These are phyloP conservation scores for Pogonomyrmex barbatus DNA, from an alignment of 1,140 invertebrate species.

Conservation along the genomic window DNA sequence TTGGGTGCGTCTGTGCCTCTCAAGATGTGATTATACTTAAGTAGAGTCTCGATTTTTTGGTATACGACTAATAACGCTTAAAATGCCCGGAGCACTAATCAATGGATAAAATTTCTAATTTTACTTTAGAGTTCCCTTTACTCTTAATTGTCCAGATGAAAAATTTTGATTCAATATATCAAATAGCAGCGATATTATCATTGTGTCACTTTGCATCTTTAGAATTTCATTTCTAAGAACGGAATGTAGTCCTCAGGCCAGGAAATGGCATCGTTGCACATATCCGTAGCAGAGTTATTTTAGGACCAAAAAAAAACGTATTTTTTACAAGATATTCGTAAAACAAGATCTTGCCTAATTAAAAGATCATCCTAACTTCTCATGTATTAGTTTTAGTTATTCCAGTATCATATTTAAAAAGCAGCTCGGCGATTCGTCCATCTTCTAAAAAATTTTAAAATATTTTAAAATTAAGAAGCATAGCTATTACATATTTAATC, in stretches of 20 bases:
- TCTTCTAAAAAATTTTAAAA: background rate
- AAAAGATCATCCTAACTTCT: conserved; percentile 15
- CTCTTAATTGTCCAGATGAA: conserved; percentile 2
- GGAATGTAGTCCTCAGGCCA: background rate
- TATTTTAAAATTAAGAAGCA: background rate
- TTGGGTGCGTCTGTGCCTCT: conserved; percentile 31
- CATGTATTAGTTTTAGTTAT: conserved; percentile 31
- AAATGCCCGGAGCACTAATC: background rate
- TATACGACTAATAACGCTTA: conserved; percentile 16
- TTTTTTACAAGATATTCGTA: conserved; percentile 53
- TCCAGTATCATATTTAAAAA: conserved; percentile 30
- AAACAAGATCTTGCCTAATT: conserved; percentile 9
- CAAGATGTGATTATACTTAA: conserved; percentile 50
- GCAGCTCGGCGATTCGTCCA: conserved; percentile 41
- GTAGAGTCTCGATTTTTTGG: conserved; percentile 46
- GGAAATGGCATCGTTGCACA: conserved; percentile 36
- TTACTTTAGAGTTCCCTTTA: background rate
- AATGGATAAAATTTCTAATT: background rate
- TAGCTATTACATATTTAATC: background rate
- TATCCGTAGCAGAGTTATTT: conserved; percentile 55
- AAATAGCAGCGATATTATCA: background rate
- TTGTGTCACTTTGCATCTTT: conserved; percentile 8
- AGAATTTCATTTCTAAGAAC: background rate
- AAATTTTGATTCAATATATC: conserved; percentile 11
- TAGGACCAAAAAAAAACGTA: conserved; percentile 59